phyloP scores from a whole-genome alignment of 53 echinoderm and acorn worm species.

The Stichopus horrens region DNA sequence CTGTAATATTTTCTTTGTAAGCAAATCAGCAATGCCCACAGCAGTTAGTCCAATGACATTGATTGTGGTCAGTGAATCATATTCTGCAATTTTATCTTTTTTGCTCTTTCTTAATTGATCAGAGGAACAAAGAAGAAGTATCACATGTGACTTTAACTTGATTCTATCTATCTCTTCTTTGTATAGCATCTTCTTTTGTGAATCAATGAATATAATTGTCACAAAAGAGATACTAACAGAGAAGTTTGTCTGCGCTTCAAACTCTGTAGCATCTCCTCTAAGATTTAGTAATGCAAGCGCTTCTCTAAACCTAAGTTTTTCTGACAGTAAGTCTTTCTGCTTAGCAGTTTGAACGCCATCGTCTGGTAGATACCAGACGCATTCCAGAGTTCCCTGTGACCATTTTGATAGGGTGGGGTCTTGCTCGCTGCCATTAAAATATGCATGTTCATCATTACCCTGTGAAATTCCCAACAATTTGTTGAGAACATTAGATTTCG shows the following conservation, averaged over 20 bases:
- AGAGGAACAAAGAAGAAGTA: conserved; percentile 5
- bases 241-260: neutral
- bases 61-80: neutral
- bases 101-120: neutral
- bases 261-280: neutral
- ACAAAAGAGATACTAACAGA: conserved; percentile 5
- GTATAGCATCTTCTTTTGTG: neutral
- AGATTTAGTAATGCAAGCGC: neutral
- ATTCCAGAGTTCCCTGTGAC: neutral
- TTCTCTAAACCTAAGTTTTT: neutral
- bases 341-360: neutral
- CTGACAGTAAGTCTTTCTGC: neutral
- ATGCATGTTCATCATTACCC: conserved; percentile 1
- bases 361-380: neutral
- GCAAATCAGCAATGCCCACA: neutral
- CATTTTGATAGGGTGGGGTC: neutral
- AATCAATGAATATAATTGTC: conserved; percentile 11
- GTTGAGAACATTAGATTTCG: conserved; percentile 29
- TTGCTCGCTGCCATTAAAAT: neutral
- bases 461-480: neutral
- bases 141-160: neutral
- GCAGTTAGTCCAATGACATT: neutral
- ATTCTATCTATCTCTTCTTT: neutral
- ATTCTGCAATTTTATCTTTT: neutral
- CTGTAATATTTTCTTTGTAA: neutral